Conservation (phyloP, 2,113 vertebrate genomes). For the Microcebus lehilahytsara region DNA sequence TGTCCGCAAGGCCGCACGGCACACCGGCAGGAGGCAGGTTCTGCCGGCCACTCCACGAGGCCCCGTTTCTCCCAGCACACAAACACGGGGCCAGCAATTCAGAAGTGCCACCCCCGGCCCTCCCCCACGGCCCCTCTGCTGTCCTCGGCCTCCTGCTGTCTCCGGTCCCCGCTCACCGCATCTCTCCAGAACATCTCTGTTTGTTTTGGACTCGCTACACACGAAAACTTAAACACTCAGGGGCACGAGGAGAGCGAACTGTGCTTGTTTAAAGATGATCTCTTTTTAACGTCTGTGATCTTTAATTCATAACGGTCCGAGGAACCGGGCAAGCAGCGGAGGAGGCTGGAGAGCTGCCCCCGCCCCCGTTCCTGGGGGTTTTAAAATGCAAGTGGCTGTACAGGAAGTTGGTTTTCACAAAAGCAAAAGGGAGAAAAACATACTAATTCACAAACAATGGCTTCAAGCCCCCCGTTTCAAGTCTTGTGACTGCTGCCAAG, state of each 20-base stretch:
- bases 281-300: slow-evolving; percentile 48
- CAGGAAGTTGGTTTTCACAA: slow-evolving; percentile 59
- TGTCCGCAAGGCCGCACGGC: neutral
- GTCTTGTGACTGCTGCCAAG: slow-evolving; percentile 21
- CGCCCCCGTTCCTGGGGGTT: neutral
- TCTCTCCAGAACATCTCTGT: slow-evolving; percentile 66
- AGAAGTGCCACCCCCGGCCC: accelerated
- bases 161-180: slow-evolving; percentile 32
- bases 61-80: neutral
- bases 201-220: slow-evolving; percentile 71
- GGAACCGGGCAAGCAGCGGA: neutral
- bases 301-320: slow-evolving; percentile 44
- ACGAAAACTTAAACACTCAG: neutral
- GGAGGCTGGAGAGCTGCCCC: neutral
- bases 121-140: accelerated
- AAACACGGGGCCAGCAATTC: neutral
- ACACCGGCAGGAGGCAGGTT: neutral
- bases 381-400: slow-evolving; percentile 38
- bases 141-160: neutral
- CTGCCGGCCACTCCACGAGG: accelerated
- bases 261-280: slow-evolving; percentile 49
- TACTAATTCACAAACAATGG: slow-evolving; percentile 29
- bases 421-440: slow-evolving; percentile 41
- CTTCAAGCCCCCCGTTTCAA: slow-evolving; percentile 12
- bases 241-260: neutral